Conservation (phyloP, 2,113 vertebrate genomes). For the Tetrax tetrax region DNA sequence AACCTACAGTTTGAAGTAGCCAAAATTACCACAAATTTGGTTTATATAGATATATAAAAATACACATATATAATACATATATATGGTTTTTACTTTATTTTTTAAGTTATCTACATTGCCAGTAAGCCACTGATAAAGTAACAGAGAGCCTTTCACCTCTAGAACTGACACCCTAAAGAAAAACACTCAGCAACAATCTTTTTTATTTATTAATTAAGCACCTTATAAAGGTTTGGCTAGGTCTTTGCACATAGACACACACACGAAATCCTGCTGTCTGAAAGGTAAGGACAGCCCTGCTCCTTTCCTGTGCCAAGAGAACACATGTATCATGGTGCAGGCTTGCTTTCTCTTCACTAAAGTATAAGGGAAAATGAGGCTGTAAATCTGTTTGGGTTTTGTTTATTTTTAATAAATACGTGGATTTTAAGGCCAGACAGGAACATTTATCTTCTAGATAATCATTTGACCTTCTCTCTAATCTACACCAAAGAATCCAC, state of each 20-base stretch:
- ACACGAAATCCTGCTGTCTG: not conserved
- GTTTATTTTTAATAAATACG: constrained; percentile 26
- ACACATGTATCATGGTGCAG: accelerated
- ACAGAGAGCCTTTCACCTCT: not conserved
- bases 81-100: not conserved
- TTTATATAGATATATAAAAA: not conserved
- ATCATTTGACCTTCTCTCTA: constrained; percentile 5
- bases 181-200: not conserved
- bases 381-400: not conserved
- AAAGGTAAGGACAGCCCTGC: not conserved
- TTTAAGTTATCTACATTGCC: not conserved
- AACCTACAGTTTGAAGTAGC: not conserved
- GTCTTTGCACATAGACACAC: not conserved
- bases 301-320: not conserved
- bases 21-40: not conserved
- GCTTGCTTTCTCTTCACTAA: not conserved
- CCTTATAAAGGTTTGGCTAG: not conserved
- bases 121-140: not conserved
- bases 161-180: not conserved
- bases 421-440: not conserved
- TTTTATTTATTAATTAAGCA: not conserved
- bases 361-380: not conserved
- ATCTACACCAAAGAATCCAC: not conserved
- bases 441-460: constrained; percentile 4
- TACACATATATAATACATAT: not conserved